Base-by-base conservation (phyloP, 1,140 invertebrate genomes). In the Cydia splendana region DNA sequence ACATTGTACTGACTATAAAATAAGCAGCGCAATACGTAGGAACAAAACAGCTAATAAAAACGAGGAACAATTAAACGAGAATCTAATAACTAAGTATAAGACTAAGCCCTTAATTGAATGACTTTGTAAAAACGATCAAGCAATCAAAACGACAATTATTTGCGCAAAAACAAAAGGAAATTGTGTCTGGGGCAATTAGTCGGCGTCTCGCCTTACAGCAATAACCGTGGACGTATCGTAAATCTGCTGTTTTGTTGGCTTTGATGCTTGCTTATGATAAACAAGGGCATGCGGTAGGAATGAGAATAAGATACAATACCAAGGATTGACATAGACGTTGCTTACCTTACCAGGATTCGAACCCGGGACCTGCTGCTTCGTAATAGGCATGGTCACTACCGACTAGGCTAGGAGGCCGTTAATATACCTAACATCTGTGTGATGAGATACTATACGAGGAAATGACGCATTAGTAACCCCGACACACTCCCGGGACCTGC, bases 81-180 rank as follows among this genome's bases (percentile, higher is more conserved):
- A 62, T 62, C 7, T 62, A 62, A 62, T 62, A 62, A 62, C 57
- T 0, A 4, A 62, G 57, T 62, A 10, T 12, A 53, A 53, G 7
- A 24, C 2, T 62, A 24, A 62, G 57, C 6, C 57, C 57, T 20
- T 62, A 62, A 62, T 62, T 62, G 57, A 24, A 62, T 24, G 57
- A 7, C 18, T 62, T 62, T 24, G 57, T 62, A 10, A 62, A 62
- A 62, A 62, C 20, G 57, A 18, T 20, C 12, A 10, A 62, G 57
- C 20, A 62, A 62, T 62, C 18, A 62, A 62, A 62, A 62, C 57
- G 57, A 62, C 57, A 62, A 62, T 62, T 24, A 62, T 62, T 62
- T 12, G 20, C 2, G 57, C 20, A 24, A 24, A 62, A 62, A 53
- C 57, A 62, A 62, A 62, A 62, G 20, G 57, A 62, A 10, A 62